Evolutionary conservation across 2,888 invertebrate species (phyloP), one percentile per base, ranked within the genome.

Genomic region (Oxyteleia sp.): DNA sequence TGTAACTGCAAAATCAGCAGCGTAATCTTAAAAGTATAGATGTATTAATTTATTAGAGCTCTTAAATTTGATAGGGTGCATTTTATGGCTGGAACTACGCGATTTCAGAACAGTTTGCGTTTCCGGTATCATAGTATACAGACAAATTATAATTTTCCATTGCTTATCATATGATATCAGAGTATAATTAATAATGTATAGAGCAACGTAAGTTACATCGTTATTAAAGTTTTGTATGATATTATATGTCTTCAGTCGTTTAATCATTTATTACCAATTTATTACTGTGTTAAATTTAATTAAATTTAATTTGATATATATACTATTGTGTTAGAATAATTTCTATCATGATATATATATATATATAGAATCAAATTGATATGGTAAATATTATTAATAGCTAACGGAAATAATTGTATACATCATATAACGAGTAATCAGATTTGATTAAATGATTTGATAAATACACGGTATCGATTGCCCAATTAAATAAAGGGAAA

Each of bases 361-460:
- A n/a, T n/a, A n/a, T 61, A 23, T 29, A 16, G 45, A 45, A 43
- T 29, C 13, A 16, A 45, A 61, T 45, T 61, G 29, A 45, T 61
- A 61, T 29, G 61, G 13, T 45, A 2, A 20, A 61, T 45, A 29
- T 45, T 45, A 61, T 61, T 61, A 20, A 61, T 61, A 61, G 43
- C 45, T 45, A 45, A 16, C 29, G 45, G 41, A 38, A 57, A 41
- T 61, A 61, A 45, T 45, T 16, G 13, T 45, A 16, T 5, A 11
- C n/a, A 29, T 18, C 8, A 16, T 29, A 16, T 29, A 63, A 35
- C 35, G 35, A 47, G 47, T 35, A 32, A 47, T 63, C n/a, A 63
- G 32, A 32, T 63, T 26, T 45, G 47, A 63, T 63, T 47, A 45
- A 45, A 29, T 61, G 45, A 61, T 61, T 61, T 29, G 18, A 61